phyloP scores from a whole-genome alignment of 1,140 invertebrate genomes.

The Drosophila nigromelanica region DNA sequence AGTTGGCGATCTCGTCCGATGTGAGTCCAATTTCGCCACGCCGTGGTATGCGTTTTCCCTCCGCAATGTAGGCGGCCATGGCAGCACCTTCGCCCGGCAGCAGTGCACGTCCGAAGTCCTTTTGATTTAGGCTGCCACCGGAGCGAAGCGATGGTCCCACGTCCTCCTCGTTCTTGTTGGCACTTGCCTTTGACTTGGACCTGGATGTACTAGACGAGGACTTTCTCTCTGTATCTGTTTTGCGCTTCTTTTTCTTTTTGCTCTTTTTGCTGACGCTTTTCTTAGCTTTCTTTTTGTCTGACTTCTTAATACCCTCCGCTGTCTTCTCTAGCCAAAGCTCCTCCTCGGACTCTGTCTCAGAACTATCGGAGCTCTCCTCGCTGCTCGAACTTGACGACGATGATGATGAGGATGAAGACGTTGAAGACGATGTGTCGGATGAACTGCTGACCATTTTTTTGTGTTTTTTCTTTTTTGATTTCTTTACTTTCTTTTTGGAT shows the following conservation, averaged over 20 bases:
- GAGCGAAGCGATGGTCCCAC: slow-evolving; percentile 90
- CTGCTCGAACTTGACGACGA: slow-evolving; percentile 43
- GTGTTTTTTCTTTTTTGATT: slow-evolving; percentile 85
- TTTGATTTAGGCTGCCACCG: slow-evolving; percentile 89
- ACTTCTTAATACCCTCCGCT: slow-evolving; percentile 77
- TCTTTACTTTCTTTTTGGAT: slow-evolving; percentile 85
- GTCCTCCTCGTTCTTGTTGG: slow-evolving; percentile 85
- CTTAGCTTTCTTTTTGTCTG: slow-evolving; percentile 83
- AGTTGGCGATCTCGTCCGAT: slow-evolving; percentile 96
- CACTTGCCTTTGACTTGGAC: slow-evolving; percentile 82
- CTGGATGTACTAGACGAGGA: slow-evolving; percentile 34
- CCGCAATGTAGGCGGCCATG: slow-evolving; percentile 99
- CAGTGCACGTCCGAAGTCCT: slow-evolving; percentile 95
- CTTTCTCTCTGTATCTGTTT: slow-evolving; percentile 68
- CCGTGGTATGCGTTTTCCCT: slow-evolving; percentile 98
- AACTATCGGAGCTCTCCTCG: slow-evolving; percentile 52
- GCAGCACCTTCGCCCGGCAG: slow-evolving; percentile 98
- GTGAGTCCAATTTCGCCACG: slow-evolving; percentile 99
- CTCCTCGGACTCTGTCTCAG: slow-evolving; percentile 43
- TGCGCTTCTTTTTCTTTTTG: slow-evolving; percentile 87
- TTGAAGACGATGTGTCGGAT: slow-evolving; percentile 54
- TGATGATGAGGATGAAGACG: slow-evolving; percentile 49
- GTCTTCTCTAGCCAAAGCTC: slow-evolving; percentile 78
- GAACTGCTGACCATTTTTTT: slow-evolving; percentile 73
- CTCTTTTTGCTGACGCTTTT: slow-evolving; percentile 70